phyloP scores from a whole-genome alignment of 2,888 invertebrate species.

The Dicroscelio sp. region DNA sequence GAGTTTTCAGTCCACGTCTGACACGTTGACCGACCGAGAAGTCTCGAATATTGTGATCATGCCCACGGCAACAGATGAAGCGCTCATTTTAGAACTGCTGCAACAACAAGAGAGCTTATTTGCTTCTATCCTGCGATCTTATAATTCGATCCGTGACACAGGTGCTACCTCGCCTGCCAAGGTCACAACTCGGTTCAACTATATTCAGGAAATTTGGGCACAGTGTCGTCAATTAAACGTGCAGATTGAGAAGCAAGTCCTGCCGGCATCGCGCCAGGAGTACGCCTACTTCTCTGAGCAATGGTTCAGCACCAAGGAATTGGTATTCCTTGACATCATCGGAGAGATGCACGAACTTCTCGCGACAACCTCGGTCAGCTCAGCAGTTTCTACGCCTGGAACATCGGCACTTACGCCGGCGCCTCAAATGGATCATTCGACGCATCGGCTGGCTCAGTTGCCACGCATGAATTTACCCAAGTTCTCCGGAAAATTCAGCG shows the following conservation, averaged over 20 bases:
- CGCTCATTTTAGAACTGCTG: no score
- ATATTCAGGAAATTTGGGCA: neutral
- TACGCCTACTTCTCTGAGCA: neutral
- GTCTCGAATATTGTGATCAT: no score
- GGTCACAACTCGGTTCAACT: neutral
- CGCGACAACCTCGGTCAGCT: neutral
- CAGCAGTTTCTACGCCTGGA: neutral
- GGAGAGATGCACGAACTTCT: neutral
- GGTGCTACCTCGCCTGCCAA: neutral
- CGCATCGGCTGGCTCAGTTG: neutral
- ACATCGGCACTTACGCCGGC: neutral
- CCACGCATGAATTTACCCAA: constrained; percentile 2
- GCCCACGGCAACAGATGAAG: no score
- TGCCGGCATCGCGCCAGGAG: neutral
- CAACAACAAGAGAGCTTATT: neutral
- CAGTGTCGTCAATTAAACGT: neutral
- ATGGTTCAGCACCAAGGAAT: neutral
- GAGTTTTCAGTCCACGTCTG: no score
- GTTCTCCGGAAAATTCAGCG: neutral
- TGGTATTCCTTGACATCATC: neutral
- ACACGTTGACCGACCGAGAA: no score
- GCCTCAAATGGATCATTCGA: no score
- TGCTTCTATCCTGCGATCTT: neutral
- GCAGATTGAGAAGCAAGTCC: neutral
- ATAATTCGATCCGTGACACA: neutral